Evolutionary conservation across 2,797 vertebrate species (phyloP).

Genomic region (Australoheros facetus): DNA sequence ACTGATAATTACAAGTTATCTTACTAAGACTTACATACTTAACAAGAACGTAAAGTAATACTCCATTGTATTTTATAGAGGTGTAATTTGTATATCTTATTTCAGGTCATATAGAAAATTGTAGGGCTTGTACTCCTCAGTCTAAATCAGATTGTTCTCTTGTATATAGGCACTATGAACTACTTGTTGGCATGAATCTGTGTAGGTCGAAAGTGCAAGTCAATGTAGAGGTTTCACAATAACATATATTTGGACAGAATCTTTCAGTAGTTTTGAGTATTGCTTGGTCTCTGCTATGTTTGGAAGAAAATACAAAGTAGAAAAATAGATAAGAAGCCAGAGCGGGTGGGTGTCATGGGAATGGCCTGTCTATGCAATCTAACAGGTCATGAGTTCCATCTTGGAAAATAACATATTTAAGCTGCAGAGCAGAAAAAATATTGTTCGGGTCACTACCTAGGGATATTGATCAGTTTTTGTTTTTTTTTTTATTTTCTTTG

Average conservation of each 20-base stretch:
- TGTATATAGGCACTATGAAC: neutral
- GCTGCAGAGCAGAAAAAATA: conserved; percentile 26
- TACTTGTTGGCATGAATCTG: neutral
- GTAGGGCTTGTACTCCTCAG: neutral
- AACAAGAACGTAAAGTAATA: neutral
- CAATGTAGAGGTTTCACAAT: neutral
- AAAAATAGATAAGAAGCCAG: neutral
- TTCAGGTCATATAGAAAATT: neutral
- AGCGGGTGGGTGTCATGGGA: conserved; percentile 57
- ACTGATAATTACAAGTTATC: neutral
- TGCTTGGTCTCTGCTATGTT: neutral
- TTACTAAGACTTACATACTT: neutral
- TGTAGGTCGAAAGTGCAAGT: neutral
- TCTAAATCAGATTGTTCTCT: neutral
- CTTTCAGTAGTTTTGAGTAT: neutral
- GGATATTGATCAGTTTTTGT: conserved; percentile 35
- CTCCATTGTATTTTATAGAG: neutral
- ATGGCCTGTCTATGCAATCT: conserved; percentile 60
- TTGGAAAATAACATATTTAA: conserved; percentile 42
- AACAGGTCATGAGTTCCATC: conserved; percentile 59
- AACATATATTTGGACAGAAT: neutral
- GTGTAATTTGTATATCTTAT: neutral
- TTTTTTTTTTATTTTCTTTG: neutral
- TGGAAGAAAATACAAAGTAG: neutral
- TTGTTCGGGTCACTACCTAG: conserved; percentile 37